Base-by-base conservation (phyloP, 1,140 invertebrate genomes). In the Heliconius eleuchia region DNA sequence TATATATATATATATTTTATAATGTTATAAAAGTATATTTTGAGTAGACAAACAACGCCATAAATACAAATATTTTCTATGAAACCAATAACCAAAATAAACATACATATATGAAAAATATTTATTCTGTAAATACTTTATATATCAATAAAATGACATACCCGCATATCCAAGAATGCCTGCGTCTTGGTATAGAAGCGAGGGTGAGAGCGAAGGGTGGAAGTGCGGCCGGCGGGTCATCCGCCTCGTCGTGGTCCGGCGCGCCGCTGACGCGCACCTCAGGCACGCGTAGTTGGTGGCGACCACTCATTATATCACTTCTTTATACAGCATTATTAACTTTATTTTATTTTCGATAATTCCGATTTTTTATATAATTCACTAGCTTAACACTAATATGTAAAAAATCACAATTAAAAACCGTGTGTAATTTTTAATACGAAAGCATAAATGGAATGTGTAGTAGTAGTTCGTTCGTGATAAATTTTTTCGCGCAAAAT, bases 151-250 rank as follows among this genome's bases (percentile, higher is more conserved):
- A 57, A 66, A 30, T 66, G 60, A 88, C 91, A 91, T 83, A 94
- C 92, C 92, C 87, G 80, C 92, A 94, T 84, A 94, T 94, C 92
- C 92, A 94, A 18, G 92, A 94, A 60, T 94, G 92, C 66, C 92
- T 82, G 9, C 92, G 85, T 71, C 92, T 85, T 30, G 92, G 92
- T 86, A 94, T 94, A 3, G 86, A 85, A 3, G 92, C 87, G 27
- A 94, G 87, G 6, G 92, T 92, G 52, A 94, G 88, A 5, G 91
- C 91, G 72, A 93, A 93, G 18, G 92, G 92, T 27, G 92, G 92
- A 52, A 94, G 78, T 9, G 90, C 89, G 1, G 90, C 72, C 1
- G 91, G 90, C 0, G 88, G 84, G 37, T 91, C 86, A 72, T 92
- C 91, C 3, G 74, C 73, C 70, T 92, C 89, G 23, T 92, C 90